phyloP scores from a whole-genome alignment of 2,113 vertebrate genomes.

The Oryctolagus cuniculus region DNA sequence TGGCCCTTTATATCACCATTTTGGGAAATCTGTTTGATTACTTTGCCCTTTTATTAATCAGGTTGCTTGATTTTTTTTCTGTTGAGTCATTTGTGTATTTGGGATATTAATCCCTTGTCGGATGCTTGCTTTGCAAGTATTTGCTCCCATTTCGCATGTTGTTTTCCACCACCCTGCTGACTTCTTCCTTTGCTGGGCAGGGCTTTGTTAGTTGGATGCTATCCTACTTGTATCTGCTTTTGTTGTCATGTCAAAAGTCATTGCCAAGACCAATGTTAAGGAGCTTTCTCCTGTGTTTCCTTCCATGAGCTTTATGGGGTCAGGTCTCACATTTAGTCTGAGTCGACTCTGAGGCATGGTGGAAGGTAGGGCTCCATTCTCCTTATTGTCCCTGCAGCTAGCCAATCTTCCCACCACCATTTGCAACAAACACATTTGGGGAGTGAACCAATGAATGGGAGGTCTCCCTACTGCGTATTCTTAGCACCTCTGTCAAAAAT shows the following conservation, averaged over 20 bases:
- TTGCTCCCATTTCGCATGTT: not conserved
- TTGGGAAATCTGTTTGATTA: not conserved
- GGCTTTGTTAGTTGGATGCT: not conserved
- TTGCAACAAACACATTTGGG: not conserved
- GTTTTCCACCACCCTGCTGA: not conserved
- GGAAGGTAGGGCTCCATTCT: not conserved
- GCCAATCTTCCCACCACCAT: not conserved
- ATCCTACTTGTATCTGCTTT: not conserved
- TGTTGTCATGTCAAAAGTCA: not conserved
- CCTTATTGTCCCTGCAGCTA: not conserved
- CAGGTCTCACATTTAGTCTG: not conserved
- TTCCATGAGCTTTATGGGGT: not conserved
- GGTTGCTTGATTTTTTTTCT: not conserved
- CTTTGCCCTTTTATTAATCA: not conserved
- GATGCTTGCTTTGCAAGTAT: not conserved
- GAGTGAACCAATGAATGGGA: no score
- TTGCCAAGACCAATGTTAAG: not conserved
- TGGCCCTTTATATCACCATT: not conserved
- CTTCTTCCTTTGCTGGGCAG: not conserved
- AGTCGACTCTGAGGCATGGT: not conserved
- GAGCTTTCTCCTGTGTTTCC: not conserved
- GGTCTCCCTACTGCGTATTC: no score
- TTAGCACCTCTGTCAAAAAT: not conserved
- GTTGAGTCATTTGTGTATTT: not conserved
- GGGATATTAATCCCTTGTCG: not conserved